Percentiles rank a stretch among this genome's conserved stretches.
phyloP scores from a whole-genome alignment of 2,113 vertebrate species.

The Trochalopteron elliotii region DNA sequence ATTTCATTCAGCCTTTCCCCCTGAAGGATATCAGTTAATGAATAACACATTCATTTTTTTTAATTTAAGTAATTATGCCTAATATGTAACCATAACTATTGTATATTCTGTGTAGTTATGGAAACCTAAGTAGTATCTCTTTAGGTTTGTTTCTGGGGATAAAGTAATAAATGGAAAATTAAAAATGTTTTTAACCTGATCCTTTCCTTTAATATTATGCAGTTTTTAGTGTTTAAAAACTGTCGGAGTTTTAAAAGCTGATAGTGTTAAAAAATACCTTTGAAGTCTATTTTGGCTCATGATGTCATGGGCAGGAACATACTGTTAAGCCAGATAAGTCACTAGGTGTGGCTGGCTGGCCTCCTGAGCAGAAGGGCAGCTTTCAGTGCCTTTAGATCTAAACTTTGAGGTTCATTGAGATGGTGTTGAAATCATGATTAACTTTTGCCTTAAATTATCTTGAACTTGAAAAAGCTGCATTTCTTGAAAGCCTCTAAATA shows the following conservation, averaged over 20 bases:
- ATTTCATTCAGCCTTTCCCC: not conserved
- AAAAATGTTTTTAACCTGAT: not conserved
- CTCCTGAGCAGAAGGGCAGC: not conserved
- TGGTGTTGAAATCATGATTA: not conserved
- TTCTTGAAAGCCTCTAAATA: not conserved
- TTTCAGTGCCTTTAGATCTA: not conserved
- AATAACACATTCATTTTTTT: not conserved
- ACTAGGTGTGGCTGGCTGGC: not conserved
- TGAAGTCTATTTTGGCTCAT: not conserved
- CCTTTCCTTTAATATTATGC: not conserved
- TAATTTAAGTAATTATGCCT: not conserved
- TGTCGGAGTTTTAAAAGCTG: not conserved
- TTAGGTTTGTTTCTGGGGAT: not conserved
- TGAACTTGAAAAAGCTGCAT: not conserved
- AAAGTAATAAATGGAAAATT: not conserved
- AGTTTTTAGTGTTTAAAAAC: not conserved
- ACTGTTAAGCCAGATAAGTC: not conserved
- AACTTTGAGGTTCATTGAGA: not conserved
- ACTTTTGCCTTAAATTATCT: not conserved
- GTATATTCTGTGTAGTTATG: fast-evolving
- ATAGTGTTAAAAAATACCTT: not conserved
- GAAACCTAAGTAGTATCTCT: not conserved
- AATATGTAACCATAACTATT: not conserved
- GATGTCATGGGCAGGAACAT: not conserved
- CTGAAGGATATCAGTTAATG: not conserved